Evolutionary conservation across 2,113 vertebrate species (phyloP), one percentile per base, ranked within the genome.

Genomic region (Cheilinus undulatus): DNA sequence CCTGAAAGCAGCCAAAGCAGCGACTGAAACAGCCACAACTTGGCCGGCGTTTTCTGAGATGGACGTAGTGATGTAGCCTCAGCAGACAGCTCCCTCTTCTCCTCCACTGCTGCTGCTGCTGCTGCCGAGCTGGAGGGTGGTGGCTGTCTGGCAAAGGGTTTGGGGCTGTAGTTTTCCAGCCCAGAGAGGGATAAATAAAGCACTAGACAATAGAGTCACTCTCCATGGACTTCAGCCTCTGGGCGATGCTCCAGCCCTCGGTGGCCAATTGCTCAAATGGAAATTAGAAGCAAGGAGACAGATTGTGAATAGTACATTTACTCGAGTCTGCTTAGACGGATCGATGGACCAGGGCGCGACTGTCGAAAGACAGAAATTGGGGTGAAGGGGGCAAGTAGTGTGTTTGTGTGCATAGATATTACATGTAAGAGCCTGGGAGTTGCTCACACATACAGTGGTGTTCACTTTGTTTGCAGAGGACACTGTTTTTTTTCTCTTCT

Each of bases 301-400:
- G 80, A 86, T 86, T 89, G 91, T 82, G 86, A 90, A 92, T 83
- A 71, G 85, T 60, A 69, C 84, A 78, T 92, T 89, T 88, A 87
- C 80, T 83, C 48, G 13, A 75, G 69, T 63, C 12, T 4, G 30
- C 62, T 56, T 0, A 32, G 58, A 68, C 77, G 73, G 86, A 91
- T 91, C 84, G 76, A 92, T 90, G 79, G 57, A 53, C 28, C 51
- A 82, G 61, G 76, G 84, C 51, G 50, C 69, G 43, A 42, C 36
- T 24, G 51, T 38, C 38, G 62, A 2, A 24, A 3, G 17, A 64
- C 67, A 74, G 48, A 87, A 71, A 85, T 75, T 80, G 77, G 23
- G 75, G 75, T 69, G 63, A 83, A 63, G 42, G 50, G 78, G 82
- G 14, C 66, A 63, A 78, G 23, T 17, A 11, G 51, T 19, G 46